phyloP scores from a whole-genome alignment of 2,888 invertebrate genomes.

The Catocala fraxini region DNA sequence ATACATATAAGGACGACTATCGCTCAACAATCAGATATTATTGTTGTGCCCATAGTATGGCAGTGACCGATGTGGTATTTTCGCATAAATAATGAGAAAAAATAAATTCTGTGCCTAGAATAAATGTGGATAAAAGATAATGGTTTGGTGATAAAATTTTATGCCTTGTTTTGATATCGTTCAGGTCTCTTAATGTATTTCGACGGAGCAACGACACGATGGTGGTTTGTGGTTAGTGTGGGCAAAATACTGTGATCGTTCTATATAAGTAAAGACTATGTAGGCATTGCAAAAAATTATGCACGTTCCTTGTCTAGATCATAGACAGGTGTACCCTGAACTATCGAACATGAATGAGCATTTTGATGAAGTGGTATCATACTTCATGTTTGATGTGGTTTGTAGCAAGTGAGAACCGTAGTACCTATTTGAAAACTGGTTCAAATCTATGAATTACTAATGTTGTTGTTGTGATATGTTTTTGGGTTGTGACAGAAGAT shows the following conservation, averaged over 20 bases:
- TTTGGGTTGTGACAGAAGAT: no score
- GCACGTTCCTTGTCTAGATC: no score
- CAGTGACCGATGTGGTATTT: constrained; percentile 51
- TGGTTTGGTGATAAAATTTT: constrained; percentile 9
- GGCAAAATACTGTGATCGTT: neutral
- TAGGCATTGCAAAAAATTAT: no score
- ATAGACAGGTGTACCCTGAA: no score
- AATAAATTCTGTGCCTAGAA: constrained; percentile 23
- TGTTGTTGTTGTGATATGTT: no score
- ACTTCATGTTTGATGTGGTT: no score
- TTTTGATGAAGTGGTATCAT: no score
- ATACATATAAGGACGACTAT: constrained; percentile 17
- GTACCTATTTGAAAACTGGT: no score
- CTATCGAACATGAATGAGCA: no score
- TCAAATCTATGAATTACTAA: no score
- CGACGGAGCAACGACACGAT: neutral
- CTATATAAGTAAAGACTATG: no score
- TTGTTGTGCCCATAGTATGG: constrained; percentile 29
- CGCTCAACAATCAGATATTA: constrained; percentile 13
- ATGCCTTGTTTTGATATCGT: neutral
- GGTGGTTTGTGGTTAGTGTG: neutral
- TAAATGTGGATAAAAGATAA: constrained; percentile 7
- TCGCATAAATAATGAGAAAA: constrained; percentile 39
- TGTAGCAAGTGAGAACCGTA: no score
- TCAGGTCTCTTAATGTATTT: neutral